phyloP scores from a whole-genome alignment of 2,797 vertebrate species.

The Darevskia nairensis region DNA sequence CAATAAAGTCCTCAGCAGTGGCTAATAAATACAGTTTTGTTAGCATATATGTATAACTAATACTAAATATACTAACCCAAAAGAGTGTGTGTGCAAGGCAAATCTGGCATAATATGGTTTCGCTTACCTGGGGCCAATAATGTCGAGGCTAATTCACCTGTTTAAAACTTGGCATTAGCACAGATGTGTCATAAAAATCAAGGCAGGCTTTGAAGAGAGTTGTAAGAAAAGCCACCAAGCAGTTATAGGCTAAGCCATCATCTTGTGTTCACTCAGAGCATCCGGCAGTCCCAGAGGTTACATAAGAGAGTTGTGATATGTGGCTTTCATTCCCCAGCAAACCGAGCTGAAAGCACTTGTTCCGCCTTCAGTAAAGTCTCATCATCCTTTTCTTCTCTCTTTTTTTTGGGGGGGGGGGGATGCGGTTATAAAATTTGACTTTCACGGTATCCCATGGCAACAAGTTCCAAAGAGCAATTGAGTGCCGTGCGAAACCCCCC shows the following conservation, averaged over 20 bases:
- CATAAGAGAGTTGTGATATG: constrained; percentile 22
- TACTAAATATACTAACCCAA: neutral
- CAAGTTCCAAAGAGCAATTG: constrained; percentile 22
- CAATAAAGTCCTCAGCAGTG: too few relatives aligned
- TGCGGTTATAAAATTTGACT: constrained; percentile 39
- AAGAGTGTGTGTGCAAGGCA: neutral
- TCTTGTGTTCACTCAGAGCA: constrained; percentile 6
- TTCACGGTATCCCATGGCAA: constrained; percentile 45
- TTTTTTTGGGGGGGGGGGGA: too few relatives aligned
- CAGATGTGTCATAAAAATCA: neutral
- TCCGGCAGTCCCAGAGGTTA: neutral
- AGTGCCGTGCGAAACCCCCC: neutral
- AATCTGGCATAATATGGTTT: neutral
- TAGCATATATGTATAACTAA: neutral
- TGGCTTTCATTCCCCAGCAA: constrained; percentile 32
- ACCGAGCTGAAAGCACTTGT: constrained; percentile 9
- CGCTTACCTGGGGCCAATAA: neutral
- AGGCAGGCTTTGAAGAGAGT: neutral
- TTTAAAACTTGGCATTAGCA: constrained; percentile 4
- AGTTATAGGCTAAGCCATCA: neutral
- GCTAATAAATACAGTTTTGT: neutral
- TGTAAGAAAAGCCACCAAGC: neutral
- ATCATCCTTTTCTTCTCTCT: neutral
- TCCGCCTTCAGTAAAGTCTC: constrained; percentile 19
- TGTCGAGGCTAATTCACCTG: neutral